Base-by-base conservation (phyloP, 2,888 invertebrate genomes). In the Margaritifera margaritifera region DNA sequence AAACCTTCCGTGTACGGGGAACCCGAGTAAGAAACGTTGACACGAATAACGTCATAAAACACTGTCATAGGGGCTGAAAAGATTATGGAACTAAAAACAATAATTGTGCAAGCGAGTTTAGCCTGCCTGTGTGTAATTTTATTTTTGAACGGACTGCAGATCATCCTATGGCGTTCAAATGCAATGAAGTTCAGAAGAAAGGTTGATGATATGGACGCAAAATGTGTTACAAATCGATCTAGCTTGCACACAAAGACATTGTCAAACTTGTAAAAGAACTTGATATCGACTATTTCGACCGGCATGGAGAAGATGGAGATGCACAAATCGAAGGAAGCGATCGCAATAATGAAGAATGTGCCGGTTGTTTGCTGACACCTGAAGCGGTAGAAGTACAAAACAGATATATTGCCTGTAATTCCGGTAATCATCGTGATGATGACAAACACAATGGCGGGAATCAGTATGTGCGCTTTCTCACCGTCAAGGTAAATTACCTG, bases 111-210 rank as follows among this genome's bases (percentile, higher is more conserved):
- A 42, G 42, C 58, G 15, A 63, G 15, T 55, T 77, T 77, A 20
- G 68, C 66, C 22, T 74, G 62, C 15, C 64, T 62, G 6, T 67
- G 56, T 4, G 66, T 53, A 60, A 79, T 68, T 54, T 78, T 78
- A 20, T 59, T 51, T 27, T 68, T 66, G 4, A 78, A 62, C 2
- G 79, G 81, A 20, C 64, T 66, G 51, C 81, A 75, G n/a, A 81
- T 68, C 51, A 77, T 77, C 59, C 68, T 55, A 65, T 71, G 80
- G 6, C 81, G 64, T 53, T 77, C 77, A 24, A 73, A 64, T 20
- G 75, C 70, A 57, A 77, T 70, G 11, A 71, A 72, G 6, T 75
- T 64, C 42, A 77, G 63, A n/a, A 68, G 71, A 22, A 77, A 25
- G 19, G 68, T 73, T 15, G 77, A 75, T 20, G 56, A 66, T 50